phyloP scores from a whole-genome alignment of 2,113 vertebrate species.

The Kryptolebias marmoratus region DNA sequence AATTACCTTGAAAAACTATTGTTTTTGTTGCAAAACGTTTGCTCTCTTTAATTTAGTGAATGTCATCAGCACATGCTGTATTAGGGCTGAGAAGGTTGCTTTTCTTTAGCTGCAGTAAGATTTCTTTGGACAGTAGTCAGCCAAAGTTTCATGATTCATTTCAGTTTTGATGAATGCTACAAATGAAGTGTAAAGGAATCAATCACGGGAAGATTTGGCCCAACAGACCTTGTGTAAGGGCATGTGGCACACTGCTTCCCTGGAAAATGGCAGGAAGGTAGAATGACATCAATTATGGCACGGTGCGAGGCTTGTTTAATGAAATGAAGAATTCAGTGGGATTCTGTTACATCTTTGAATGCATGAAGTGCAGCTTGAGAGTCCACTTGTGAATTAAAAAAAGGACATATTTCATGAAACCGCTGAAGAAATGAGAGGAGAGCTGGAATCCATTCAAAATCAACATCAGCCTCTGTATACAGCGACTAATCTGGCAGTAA shows the following conservation, averaged over 20 bases:
- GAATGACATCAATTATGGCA: constrained; percentile 73
- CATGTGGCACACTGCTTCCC: constrained; percentile 50
- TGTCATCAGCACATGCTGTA: constrained; percentile 38
- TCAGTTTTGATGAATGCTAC: constrained; percentile 62
- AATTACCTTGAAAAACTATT: not conserved
- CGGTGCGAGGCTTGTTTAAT: constrained; percentile 62
- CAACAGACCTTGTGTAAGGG: constrained; percentile 48
- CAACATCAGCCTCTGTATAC: constrained; percentile 64
- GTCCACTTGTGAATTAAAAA: constrained; percentile 55
- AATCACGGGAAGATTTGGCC: constrained; percentile 60
- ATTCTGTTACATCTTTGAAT: constrained; percentile 62
- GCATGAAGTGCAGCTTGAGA: constrained; percentile 45
- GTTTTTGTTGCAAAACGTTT: constrained; percentile 26
- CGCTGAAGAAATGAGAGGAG: constrained; percentile 55
- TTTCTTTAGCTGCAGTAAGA: constrained; percentile 42
- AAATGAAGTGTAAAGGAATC: constrained; percentile 76
- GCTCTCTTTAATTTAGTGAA: constrained; percentile 33
- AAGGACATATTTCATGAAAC: constrained; percentile 59
- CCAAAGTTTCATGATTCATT: constrained; percentile 62
- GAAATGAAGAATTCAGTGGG: constrained; percentile 62
- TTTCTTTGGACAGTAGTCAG: constrained; percentile 51
- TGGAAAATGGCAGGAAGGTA: constrained; percentile 72
- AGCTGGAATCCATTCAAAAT: constrained; percentile 65
- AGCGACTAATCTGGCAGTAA: constrained; percentile 71
- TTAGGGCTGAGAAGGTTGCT: constrained; percentile 9